Evolutionary conservation across 2,113 vertebrate genomes (phyloP), one percentile per base, ranked within the genome.

Genomic region (Heterotis niloticus): DNA sequence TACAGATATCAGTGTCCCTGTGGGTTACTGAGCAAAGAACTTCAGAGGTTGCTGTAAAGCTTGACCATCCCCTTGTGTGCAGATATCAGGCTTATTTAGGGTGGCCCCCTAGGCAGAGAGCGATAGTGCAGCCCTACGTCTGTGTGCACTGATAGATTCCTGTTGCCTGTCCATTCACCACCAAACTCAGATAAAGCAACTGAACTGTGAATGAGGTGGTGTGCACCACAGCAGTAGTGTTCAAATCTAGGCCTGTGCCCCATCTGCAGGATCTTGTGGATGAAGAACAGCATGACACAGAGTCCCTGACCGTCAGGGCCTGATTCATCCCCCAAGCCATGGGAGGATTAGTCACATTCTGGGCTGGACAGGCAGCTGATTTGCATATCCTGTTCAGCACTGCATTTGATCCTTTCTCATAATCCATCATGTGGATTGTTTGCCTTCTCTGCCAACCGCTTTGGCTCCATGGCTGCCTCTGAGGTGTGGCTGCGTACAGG

Each of bases 361-460:
- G 23, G 64, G 13, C 20, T 62, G 57, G 64, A 85, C 71, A 89
- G 87, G 83, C 86, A 78, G 65, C 78, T 82, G 26, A 88, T 91
- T 91, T 91, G 90, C 90, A 91, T 89, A 90, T 91, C 89, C 90
- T 90, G 88, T 85, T 85, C 56, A 77, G 60, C 78, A 59, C 62
- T 79, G 77, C 54, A 18, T 26, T 28, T 56, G 77, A 26, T 60
- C 51, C 67, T 12, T 76, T 76, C 75, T 52, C 62, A 76, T 28
- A 76, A 60, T 65, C 75, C 10, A 10, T 9, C 18, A 11, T 28
- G 52, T 11, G 23, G 34, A 76, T 76, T 65, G 62, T 65, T 76
- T 76, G 62, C 34, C 60, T 76, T 76, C 64, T 26, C 24, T 56
- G 20, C 20, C 57, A 76, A 76, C 62, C n/a, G 29, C 34, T 64